These are phyloP conservation scores for Oreochromis tanganicae DNA, from an alignment of 2,113 vertebrate genomes.

Conservation along the genomic window DNA sequence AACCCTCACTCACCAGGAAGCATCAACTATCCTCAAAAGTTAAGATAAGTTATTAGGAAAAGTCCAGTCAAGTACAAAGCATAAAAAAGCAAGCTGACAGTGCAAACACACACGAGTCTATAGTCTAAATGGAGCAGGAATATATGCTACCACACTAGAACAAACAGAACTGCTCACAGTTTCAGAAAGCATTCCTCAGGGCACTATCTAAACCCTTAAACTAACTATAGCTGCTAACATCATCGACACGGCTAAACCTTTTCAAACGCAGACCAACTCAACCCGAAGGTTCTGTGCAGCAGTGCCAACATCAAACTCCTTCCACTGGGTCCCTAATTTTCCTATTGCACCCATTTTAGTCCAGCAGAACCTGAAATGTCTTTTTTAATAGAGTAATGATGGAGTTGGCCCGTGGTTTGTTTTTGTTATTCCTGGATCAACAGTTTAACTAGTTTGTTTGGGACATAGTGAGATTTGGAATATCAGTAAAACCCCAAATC, in stretches of 20 bases:
- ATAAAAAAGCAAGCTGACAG: constrained; percentile 26
- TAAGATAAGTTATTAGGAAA: constrained; percentile 22
- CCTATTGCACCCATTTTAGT: background rate
- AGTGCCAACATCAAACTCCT: background rate
- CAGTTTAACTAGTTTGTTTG: background rate
- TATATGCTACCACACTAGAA: background rate
- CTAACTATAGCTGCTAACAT: background rate
- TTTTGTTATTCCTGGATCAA: background rate
- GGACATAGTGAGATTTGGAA: background rate
- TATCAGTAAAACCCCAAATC: background rate
- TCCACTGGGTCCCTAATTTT: fast-evolving
- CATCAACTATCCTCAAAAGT: constrained; percentile 13
- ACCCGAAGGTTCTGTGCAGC: background rate
- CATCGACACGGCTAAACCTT: background rate
- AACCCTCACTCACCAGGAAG: background rate
- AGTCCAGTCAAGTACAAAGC: constrained; percentile 26
- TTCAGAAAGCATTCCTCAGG: background rate
- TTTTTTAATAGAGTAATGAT: background rate
- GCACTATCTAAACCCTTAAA: background rate
- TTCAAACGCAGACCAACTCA: background rate
- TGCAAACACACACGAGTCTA: background rate
- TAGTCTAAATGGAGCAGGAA: background rate
- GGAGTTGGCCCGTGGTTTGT: background rate
- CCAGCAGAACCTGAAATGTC: background rate
- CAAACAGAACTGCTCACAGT: constrained; percentile 12